Conservation (phyloP, 2,888 invertebrate genomes). For the Eremobia ochroleuca region DNA sequence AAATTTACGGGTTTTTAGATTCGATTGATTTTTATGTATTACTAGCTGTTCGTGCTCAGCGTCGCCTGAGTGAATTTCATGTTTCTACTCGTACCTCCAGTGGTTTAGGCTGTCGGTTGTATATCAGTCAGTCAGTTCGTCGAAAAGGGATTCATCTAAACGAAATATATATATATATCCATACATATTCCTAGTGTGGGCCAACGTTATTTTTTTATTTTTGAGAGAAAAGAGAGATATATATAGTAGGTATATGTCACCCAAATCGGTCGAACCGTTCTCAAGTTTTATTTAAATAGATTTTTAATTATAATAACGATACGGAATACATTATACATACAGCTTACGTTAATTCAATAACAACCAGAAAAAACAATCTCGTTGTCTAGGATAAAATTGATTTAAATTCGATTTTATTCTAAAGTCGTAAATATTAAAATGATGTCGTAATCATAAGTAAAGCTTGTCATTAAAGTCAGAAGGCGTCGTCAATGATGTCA, state of each 20-base stretch:
- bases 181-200: too few relatives aligned
- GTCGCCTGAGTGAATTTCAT: not conserved
- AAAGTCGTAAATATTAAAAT: slow-evolving; percentile 45
- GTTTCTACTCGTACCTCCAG: not conserved
- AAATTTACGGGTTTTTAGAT: slow-evolving; percentile 15
- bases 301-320: not conserved
- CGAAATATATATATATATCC: not conserved
- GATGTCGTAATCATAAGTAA: slow-evolving; percentile 54
- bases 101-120: not conserved
- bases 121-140: not conserved
- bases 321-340: slow-evolving; percentile 6
- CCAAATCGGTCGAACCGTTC: not conserved
- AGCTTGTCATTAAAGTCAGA: slow-evolving; percentile 55
- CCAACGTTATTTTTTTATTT: too few relatives aligned
- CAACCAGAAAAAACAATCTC: slow-evolving; percentile 18
- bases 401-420: slow-evolving; percentile 36
- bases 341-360: slow-evolving; percentile 6
- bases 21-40: not conserved
- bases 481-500: slow-evolving; percentile 64
- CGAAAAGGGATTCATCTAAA: not conserved
- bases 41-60: not conserved
- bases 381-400: slow-evolving; percentile 26
- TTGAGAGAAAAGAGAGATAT: too few relatives aligned
- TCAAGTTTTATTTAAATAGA: not conserved
- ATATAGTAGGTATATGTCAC: not conserved